A percentile compares a stretch with the other conserved stretches of the same genome.
phyloP scores from a whole-genome alignment of 2,113 vertebrate genomes.

The Cynoglossus semilaevis region DNA sequence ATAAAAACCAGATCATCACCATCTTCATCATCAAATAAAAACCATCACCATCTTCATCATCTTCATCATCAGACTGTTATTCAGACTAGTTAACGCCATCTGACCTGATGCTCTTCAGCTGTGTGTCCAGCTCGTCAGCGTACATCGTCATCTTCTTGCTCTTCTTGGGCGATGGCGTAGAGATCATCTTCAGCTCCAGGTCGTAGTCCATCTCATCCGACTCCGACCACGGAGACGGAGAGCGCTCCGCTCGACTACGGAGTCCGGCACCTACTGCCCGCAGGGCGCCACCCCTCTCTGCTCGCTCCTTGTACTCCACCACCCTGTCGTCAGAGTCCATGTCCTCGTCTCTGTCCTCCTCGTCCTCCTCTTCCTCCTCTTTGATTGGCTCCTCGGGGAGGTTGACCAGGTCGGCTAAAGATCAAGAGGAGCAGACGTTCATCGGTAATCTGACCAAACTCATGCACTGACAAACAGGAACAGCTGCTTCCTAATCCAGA shows the following conservation, averaged over 20 bases:
- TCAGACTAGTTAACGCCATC: background rate
- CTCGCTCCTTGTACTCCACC: slow-evolving; percentile 88
- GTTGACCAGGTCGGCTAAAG: slow-evolving; percentile 86
- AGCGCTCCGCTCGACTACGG: slow-evolving; percentile 35
- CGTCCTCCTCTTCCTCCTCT: slow-evolving; percentile 88
- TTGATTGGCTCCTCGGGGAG: slow-evolving; percentile 91
- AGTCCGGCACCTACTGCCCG: slow-evolving; percentile 55
- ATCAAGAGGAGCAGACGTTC: background rate
- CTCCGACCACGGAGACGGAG: slow-evolving; percentile 80
- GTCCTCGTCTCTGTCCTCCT: slow-evolving; percentile 82
- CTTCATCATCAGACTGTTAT: no score
- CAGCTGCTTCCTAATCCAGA: no score
- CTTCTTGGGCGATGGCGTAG: slow-evolving; percentile 95
- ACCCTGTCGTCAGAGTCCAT: slow-evolving; percentile 95
- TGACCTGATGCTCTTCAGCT: slow-evolving; percentile 90
- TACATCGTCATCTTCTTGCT: slow-evolving; percentile 99
- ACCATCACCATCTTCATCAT: background rate
- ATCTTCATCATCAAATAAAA: no score
- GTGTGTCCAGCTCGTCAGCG: slow-evolving; percentile 91
- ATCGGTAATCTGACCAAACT: background rate
- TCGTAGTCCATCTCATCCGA: slow-evolving; percentile 99
- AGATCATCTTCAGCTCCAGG: slow-evolving; percentile 98
- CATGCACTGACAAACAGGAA: background rate
- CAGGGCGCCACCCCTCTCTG: slow-evolving; percentile 61
- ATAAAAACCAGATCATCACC: no score